phyloP scores from a whole-genome alignment of 2,888 invertebrate genomes.

The Ophion ventricosus region DNA sequence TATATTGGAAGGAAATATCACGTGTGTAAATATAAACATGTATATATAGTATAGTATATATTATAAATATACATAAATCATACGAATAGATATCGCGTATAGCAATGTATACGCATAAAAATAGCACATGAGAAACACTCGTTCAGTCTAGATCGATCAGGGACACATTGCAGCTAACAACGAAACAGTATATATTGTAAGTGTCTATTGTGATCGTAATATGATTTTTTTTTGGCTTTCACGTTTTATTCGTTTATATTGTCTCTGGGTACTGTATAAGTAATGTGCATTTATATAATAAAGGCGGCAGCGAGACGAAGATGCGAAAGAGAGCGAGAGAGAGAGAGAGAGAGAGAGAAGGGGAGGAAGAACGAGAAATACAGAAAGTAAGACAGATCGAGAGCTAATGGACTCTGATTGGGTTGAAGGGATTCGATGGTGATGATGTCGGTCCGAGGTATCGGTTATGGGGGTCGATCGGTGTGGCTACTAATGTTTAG shows the following conservation, averaged over 20 bases:
- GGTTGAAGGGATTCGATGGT: constrained; percentile 54
- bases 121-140: constrained; percentile 34
- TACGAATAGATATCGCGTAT: constrained; percentile 34
- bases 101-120: constrained; percentile 59
- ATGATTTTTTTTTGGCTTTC: constrained; percentile 24
- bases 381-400: constrained; percentile 37
- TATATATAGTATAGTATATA: background rate
- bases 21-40: background rate
- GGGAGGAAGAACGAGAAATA: constrained; percentile 32
- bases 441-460: constrained; percentile 45
- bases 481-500: constrained; percentile 52
- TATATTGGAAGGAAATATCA: too few species aligned
- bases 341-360: constrained; percentile 37
- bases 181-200: constrained; percentile 58
- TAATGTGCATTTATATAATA: constrained; percentile 30
- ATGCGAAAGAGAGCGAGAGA: constrained; percentile 35
- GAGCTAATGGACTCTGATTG: constrained; percentile 52
- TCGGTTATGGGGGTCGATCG: constrained; percentile 42
- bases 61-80: constrained; percentile 6
- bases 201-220: constrained; percentile 56
- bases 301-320: constrained; percentile 40
- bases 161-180: constrained; percentile 66
- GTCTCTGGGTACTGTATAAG: constrained; percentile 11
- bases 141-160: constrained; percentile 58
- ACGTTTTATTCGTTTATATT: constrained; percentile 20